Evolutionary conservation across 1,140 invertebrate genomes (phyloP), one percentile per base, ranked within the genome.

Genomic region (Drosophila biarmipes): DNA sequence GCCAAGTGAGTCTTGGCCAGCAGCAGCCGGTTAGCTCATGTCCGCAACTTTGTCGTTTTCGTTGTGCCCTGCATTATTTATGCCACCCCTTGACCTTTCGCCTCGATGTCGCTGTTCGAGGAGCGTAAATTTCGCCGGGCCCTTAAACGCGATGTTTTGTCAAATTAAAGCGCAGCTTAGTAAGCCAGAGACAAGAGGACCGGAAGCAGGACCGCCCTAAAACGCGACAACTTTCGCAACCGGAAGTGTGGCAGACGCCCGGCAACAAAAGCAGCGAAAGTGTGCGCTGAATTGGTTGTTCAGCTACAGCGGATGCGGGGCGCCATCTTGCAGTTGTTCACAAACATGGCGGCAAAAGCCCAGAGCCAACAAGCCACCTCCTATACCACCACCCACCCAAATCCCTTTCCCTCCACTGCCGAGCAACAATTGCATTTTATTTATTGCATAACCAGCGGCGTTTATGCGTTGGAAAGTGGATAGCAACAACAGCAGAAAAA

Each of bases 371-470:
- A 45, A 71, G 29, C 24, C 40, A 37, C 48, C 15, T 17, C 19
- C 46, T 11, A n/a, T 14, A n/a, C 2, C 29, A 4, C 12, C 37
- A 19, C 2, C 3, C 42, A 24, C 8, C 34, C 8, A 31, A n/a
- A 12, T 27, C 2, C 4, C 42, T 15, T 31, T 11, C 24, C 54
- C 29, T 17, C 42, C 5, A 2, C 19, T 51, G 6, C 73, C 55
- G 67, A 57, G 80, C 72, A 84, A 79, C 81, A 85, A 89, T 84
- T 81, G 68, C 66, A 80, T 68, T 89, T 89, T 89, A 82, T 87
- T 89, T 89, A 89, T 89, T 89, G 84, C 84, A 89, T 80, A 84
- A 77, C 84, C 73, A 66, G 37, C 77, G 84, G 84, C 84, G 79
- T 84, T 87, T 84, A 87, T 77, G 75, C 72, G 68, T 66, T 53